Evolutionary conservation across 1,140 invertebrate species (phyloP), one percentile per base, ranked within the genome.

Genomic region (Meteorus sp.): DNA sequence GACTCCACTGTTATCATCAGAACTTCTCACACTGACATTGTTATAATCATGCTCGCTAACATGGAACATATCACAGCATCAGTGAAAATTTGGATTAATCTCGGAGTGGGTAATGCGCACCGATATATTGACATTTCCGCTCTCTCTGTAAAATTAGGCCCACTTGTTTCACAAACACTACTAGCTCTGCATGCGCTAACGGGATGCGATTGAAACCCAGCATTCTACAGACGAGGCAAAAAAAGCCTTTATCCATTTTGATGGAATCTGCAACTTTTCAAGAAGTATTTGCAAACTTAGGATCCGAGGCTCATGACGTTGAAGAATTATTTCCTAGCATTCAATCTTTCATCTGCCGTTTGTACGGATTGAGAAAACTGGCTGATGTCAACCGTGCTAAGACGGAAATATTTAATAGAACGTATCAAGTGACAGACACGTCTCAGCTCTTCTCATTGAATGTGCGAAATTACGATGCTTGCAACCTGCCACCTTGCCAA

Each of bases 31-130:
- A 47, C 68, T 37, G 66, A 72, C 39, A 61, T 69, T 53, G 54
- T 65, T 44, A 59, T 64, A 41, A 68, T 70, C 41, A 48, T 71
- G 55, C 56, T 71, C 19, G 65, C 62, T n/a, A 68, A 67, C 52
- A 68, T 65, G 61, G 20, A 23, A 13, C 11, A 2, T 22, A 2
- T 52, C 1, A 43, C 41, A 27, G 19, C 20, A 43, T 22, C 9
- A 2, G 0, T 19, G 0, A 39, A 51, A 9, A 60, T 69, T 23
- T 65, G 61, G 61, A 67, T 67, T 54, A 35, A 63, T 31, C 48
- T 63, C 8, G 65, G 59, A 52, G 47, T 50, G 5, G 65, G 65
- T n/a, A 69, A 69, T 35, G 2, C 33, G 3, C 33, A 45, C 3
- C 50, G 45, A 11, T 43, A 43, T n/a, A 52, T 59, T 52, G 47